Evolutionary conservation across 2,797 vertebrate species (phyloP).

Genomic region (Scolopax rusticola): DNA sequence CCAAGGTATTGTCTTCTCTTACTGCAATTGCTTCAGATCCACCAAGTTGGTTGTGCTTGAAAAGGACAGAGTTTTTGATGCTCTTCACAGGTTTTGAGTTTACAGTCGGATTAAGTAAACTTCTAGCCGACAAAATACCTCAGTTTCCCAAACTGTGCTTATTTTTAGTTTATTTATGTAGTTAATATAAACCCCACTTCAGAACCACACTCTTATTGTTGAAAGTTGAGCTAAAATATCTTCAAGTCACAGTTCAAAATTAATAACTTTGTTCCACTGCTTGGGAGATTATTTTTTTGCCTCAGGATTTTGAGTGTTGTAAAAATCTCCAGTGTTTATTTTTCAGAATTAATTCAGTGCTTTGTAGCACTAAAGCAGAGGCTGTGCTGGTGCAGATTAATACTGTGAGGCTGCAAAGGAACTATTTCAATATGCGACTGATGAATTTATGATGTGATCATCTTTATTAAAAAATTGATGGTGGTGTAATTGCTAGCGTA

Average conservation of each 20-base stretch:
- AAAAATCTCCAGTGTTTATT: not conserved
- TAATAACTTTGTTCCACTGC: not conserved
- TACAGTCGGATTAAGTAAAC: not conserved
- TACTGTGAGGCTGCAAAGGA: not conserved
- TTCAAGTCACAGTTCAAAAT: not conserved
- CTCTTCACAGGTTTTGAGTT: not conserved
- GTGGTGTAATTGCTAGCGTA: not conserved
- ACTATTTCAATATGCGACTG: not conserved
- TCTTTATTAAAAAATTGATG: not conserved
- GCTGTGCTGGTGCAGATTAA: not conserved
- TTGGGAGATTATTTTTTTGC: not conserved
- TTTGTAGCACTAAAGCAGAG: not conserved
- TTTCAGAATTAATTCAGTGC: not conserved
- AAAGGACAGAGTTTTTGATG: not conserved
- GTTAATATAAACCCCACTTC: not conserved
- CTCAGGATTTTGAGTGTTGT: not conserved
- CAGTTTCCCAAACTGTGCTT: not conserved
- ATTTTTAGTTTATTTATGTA: not conserved
- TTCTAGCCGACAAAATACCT: not conserved
- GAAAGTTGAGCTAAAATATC: not conserved
- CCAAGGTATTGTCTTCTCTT: slow-evolving; percentile 82
- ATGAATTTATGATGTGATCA: not conserved
- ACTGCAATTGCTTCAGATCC: not conserved
- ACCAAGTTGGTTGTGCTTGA: not conserved
- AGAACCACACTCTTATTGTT: not conserved